A percentile compares a stretch with the other conserved stretches of the same genome.
phyloP scores from a whole-genome alignment of 2,888 invertebrate genomes.

The Operophtera brumata region DNA sequence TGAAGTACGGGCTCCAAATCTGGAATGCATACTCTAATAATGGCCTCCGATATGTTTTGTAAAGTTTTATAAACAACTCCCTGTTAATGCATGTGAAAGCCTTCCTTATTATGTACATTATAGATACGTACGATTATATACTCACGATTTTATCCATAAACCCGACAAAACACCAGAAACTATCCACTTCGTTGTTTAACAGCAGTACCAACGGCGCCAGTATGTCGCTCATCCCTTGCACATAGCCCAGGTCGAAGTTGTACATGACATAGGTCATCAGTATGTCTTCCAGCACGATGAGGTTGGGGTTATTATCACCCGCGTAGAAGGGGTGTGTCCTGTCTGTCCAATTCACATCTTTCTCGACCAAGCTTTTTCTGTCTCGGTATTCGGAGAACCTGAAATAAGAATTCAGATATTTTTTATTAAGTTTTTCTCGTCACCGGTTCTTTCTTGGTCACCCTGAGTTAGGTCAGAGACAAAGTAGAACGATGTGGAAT shows the following conservation, averaged over 20 bases:
- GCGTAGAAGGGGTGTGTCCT: constrained; percentile 91
- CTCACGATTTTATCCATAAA: constrained; percentile 97
- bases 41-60: too few relatives aligned
- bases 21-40: too few relatives aligned
- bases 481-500: too few relatives aligned
- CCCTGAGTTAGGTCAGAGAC: too few relatives aligned
- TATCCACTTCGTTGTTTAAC: constrained; percentile 95
- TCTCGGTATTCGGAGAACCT: constrained; percentile 93
- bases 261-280: constrained; percentile 99
- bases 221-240: constrained; percentile 99
- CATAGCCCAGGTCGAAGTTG: constrained; percentile 98
- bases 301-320: constrained; percentile 95
- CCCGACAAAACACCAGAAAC: constrained; percentile 99
- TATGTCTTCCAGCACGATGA: constrained; percentile 92
- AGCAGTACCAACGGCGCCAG: constrained; percentile 94
- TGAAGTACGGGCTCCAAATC: too few relatives aligned
- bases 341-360: constrained; percentile 98
- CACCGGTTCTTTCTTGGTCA: background rate
- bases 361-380: constrained; percentile 96
- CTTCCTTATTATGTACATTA: too few relatives aligned
- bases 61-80: too few relatives aligned
- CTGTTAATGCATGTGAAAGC: too few relatives aligned
- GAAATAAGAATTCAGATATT: constrained; percentile 41
- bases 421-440: background rate
- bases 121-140: too few relatives aligned